Base-by-base conservation (phyloP, 2,797 vertebrate species). In the Pelobates cultripes region DNA sequence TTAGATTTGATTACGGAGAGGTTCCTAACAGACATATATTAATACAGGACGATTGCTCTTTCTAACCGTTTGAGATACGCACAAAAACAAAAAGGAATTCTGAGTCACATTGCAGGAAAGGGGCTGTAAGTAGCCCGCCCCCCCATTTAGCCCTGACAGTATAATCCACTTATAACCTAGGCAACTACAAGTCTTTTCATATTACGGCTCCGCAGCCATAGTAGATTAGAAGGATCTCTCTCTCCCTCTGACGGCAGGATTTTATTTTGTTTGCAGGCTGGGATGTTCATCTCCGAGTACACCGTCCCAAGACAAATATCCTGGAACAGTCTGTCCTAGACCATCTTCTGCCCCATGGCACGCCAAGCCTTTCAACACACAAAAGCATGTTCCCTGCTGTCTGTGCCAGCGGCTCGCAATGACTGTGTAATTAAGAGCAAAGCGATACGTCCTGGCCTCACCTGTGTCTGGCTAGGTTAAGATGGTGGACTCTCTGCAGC, bases 241-340 rank as follows among this genome's bases (percentile, higher is more conserved):
- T 28, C 28, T 28, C 28, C 28, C 28, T 28, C 28, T 28, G 28
- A 57, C 14, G 55, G 7, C 14, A 14, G 55, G 55, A 12, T 12
- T 57, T 47, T 47, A 47, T 47, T 47, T 5, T 10, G 55, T n/a
- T n/a, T n/a, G n/a, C n/a, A n/a, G n/a, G n/a, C n/a, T n/a, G n/a
- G n/a, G n/a, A n/a, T n/a, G n/a, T n/a, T n/a, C n/a, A n/a, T n/a
- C n/a, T n/a, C n/a, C n/a, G n/a, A n/a, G n/a, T n/a, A n/a, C n/a
- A n/a, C 17, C 41, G 71, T 42, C 51, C 45, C 47, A 57, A 45
- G 40, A 63, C 41, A 45, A 75, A 75, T 15, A 75, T 43, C 57
- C 57, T 43, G 66, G 74, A 28, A 75, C 74, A 66, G 7, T 4
- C 61, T 75, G 74, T 75, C n/a, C 60, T 43, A 43, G 14, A n/a